Base-by-base conservation (phyloP, 2,113 vertebrate species). In the Origma solitaria region DNA sequence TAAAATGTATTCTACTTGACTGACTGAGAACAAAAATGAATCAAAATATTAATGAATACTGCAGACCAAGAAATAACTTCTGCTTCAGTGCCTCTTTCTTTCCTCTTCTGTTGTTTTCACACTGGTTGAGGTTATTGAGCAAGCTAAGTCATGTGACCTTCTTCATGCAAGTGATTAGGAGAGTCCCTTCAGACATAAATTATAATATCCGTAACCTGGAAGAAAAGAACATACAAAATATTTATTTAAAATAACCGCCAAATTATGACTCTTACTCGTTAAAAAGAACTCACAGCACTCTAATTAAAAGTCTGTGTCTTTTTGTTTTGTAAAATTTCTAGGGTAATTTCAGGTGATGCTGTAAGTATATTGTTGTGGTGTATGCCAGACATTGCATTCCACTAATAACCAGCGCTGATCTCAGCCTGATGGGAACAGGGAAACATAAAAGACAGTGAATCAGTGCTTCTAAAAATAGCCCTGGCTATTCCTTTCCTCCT, bases 21-120 rank as follows among this genome's bases (percentile, higher is more conserved):
- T 76, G 37, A 9, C 37, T 80, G 79, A 93, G 95, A 87, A 94
- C 66, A 95, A 91, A 94, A 95, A 94, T 85, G 28, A 92, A 85
- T 94, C 62, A 85, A 92, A 93, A 65, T 82, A 92, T 61, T 92
- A 92, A 96, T 80, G 45, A 93, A 77, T 82, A 80, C 42, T 47
- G 62, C 90, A 80, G 85, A 90, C 71, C 73, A 80, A 94, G 88
- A 96, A 88, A 95, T 92, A 77, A 69, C 42, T 90, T 93, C 90
- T 80, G 90, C 75, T 94, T 86, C 90, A 80, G 35, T 86, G 82
- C 50, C 10, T 79, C 84, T 91, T 91, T 76, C 56, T 89, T 72
- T 66, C 35, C 54, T 83, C 37, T 45, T 47, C 58, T 88, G 28
- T 58, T 88, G 10, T 13, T 90, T 95, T 88, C 62, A 50, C 37